Conservation (phyloP, 2,888 invertebrate genomes). For the Polietes domitor region DNA sequence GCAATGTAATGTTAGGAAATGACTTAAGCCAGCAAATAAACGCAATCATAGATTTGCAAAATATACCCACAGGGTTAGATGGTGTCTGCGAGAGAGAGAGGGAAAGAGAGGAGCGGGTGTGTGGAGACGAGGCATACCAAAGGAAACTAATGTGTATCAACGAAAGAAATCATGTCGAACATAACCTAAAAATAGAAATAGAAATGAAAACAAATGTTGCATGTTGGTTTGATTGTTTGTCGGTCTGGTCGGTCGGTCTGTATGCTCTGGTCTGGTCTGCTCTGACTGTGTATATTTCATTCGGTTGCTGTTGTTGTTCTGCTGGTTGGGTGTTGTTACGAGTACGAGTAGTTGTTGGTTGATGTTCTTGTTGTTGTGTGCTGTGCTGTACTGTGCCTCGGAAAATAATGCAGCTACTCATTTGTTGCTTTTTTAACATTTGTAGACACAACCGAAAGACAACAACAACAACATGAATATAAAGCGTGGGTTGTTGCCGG, state of each 20-base stretch:
- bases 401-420: slow-evolving; percentile 34
- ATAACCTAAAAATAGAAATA: slow-evolving; percentile 60
- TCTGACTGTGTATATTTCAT: not conserved
- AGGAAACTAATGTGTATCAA: slow-evolving; percentile 59
- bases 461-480: slow-evolving; percentile 38
- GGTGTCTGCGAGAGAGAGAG: not conserved
- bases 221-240: slow-evolving; percentile 20
- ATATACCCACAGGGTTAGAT: not conserved
- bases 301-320: not conserved
- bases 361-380: not conserved
- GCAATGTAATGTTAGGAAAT: slow-evolving; percentile 32
- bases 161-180: slow-evolving; percentile 60
- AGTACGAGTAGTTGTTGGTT: not conserved
- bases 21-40: slow-evolving; percentile 9
- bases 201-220: slow-evolving; percentile 44
- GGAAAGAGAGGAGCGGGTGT: not conserved
- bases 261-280: too few species aligned
- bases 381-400: not conserved
- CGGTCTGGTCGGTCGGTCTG: not conserved
- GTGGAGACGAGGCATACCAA: not conserved
- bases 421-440: slow-evolving; percentile 64
- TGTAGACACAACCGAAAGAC: slow-evolving; percentile 12
- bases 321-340: not conserved
- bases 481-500: slow-evolving; percentile 61
- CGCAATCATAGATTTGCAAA: not conserved